A percentile compares a stretch with the other conserved stretches of the same genome.
Conservation (phyloP, 2,888 invertebrate genomes). For the Caenorhabditis afra region DNA sequence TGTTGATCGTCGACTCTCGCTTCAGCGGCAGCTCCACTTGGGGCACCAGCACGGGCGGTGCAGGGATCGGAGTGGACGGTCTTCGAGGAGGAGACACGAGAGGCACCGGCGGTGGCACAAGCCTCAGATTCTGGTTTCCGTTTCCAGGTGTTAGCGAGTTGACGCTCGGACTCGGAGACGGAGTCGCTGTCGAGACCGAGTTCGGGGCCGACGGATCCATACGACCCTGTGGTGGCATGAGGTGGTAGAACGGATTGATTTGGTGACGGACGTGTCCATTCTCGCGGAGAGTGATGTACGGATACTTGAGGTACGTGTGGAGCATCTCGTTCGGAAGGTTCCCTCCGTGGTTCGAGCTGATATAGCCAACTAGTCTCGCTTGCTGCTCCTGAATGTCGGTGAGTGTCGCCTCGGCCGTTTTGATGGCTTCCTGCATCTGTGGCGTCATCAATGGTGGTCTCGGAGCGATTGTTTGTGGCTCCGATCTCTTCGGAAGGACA, state of each 20-base stretch:
- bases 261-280: constrained; percentile 29
- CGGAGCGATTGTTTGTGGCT: not conserved
- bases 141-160: no score
- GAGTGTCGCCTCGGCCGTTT: constrained; percentile 22
- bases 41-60: constrained; percentile 28
- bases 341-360: constrained; percentile 33
- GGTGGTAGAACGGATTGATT: constrained; percentile 40
- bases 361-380: constrained; percentile 29
- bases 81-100: constrained; percentile 9
- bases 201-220: constrained; percentile 5
- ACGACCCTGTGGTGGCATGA: not conserved
- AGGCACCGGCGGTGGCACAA: constrained; percentile 22
- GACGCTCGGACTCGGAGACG: no score
- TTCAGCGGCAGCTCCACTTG: constrained; percentile 32
- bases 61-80: constrained; percentile 40
- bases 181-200: not conserved
- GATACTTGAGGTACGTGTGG: constrained; percentile 34
- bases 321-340: constrained; percentile 37
- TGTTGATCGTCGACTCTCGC: not conserved
- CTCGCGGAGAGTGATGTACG: constrained; percentile 35
- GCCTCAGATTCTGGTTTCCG: no score
- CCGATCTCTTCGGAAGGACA: not conserved
- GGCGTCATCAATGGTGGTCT: not conserved
- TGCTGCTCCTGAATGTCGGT: constrained; percentile 27
- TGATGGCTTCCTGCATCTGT: not conserved